Base-by-base conservation (phyloP, 2,797 vertebrate genomes). In the Chelon labrosus region DNA sequence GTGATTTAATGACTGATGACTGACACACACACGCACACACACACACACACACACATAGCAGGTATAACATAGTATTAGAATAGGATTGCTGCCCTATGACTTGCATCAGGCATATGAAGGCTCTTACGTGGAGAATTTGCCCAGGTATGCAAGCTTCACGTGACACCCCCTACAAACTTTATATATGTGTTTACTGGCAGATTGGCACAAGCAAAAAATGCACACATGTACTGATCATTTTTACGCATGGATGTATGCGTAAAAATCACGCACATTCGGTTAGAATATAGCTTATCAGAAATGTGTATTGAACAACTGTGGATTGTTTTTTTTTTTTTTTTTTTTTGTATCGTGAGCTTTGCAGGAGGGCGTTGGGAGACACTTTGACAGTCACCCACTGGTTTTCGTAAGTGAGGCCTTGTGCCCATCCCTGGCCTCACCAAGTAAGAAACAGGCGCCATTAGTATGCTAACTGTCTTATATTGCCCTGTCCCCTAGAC, bases 401-500 rank as follows among this genome's bases (percentile, higher is more conserved):
- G 62, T 85, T 88, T 77, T 82, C 60, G 59, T 58, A 87, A 83
- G 81, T 87, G 75, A 86, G 88, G 84, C 79, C 87, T 83, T 56
- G 79, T 78, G 83, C 88, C 88, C 85, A 85, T 85, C 81, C 87
- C 84, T 88, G 78, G 87, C 89, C 85, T 89, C 85, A 80, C 53
- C 68, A 55, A 51, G 73, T 59, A 71, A 89, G 82, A 86, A 78
- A 77, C 77, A 66, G 78, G 60, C 80, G 69, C 82, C 79, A 91
- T 94, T 94, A 75, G 82, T 84, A 94, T 94, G 92, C 80, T 93
- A 92, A 94, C 83, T 38, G 80, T 82, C 85, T 91, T 89, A 94
- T 92, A 93, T 88, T 83, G 85, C 82, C 59, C 76, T 77, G 76
- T 87, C 87, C 83, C 63, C 54, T 70, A 90, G 81, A 93, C 90